Base-by-base conservation (phyloP, 2,888 invertebrate genomes). In the Chloromyia formosa region DNA sequence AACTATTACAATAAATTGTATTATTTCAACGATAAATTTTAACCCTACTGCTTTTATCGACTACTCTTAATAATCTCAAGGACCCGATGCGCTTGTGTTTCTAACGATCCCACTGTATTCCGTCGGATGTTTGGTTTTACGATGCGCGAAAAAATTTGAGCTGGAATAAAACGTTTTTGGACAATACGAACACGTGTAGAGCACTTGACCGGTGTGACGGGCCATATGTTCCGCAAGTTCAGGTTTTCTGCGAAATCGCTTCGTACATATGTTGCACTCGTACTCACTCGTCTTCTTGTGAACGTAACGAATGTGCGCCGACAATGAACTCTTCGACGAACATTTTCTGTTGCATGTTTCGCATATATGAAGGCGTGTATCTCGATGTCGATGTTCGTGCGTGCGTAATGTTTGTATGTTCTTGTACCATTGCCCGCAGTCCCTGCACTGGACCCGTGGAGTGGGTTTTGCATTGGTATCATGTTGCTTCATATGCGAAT, bases 91-190 rank as follows among this genome's bases (percentile, higher is more conserved):
- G 10, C 12, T n/a, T 49, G 16, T 3, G 12, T 10, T 12, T 49
- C 16, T 49, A n/a, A 49, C 5, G 42, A n/a, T n/a, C 42, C 7
- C 42, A 9, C 12, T 42, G 75, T 78, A 81, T 75, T 81, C 81
- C 10, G 78, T 78, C 2, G 80, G 80, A 76, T 82, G 82, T 7
- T 77, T 78, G 9, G 78, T 75, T 66, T 82, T 81, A 3, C 81
- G 79, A 76, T 82, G 81, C 54, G 80, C 80, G 74, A 81, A 80
- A 80, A 80, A 80, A 78, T 81, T 81, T 1, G 81, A 79, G 40
- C 79, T 80, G 16, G 80, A 80, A 66, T 79, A 79, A 73, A 82
- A 81, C 9, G 80, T 81, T 74, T 80, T 79, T 10, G 80, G 79
- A 72, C 81, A 82, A 75, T 80, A 80, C 9, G 79, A 79, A 60